phyloP scores from a whole-genome alignment of 2,113 vertebrate species.

The Falcunculus frontatus region DNA sequence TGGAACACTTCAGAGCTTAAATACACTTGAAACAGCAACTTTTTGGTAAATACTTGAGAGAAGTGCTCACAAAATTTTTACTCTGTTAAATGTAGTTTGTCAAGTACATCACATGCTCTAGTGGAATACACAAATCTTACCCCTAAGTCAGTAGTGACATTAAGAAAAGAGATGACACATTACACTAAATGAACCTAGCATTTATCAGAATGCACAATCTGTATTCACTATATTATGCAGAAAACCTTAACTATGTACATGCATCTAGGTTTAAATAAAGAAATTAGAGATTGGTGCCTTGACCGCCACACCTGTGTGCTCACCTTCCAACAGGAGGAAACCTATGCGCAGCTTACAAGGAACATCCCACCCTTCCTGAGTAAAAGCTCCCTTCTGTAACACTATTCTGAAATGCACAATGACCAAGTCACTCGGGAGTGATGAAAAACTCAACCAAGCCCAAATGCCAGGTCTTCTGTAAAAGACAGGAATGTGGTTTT shows the following conservation, averaged over 20 bases:
- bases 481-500: neutral
- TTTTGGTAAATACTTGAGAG: neutral
- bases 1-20: neutral
- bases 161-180: neutral
- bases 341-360: neutral
- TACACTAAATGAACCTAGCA: neutral
- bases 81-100: neutral
- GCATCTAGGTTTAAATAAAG: neutral
- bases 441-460: neutral
- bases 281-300: neutral
- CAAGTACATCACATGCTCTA: neutral
- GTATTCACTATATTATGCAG: neutral
- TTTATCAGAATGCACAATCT: neutral
- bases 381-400: neutral
- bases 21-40: neutral
- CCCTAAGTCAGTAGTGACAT: accelerated
- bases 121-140: neutral
- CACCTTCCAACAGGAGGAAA: neutral
- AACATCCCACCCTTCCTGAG: neutral
- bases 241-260: neutral
- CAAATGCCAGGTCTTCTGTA: neutral
- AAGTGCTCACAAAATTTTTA: neutral
- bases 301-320: neutral
- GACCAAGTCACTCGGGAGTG: neutral
- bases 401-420: neutral